Base-by-base conservation (phyloP, 1,140 invertebrate species). In the Platyscapa corneri region DNA sequence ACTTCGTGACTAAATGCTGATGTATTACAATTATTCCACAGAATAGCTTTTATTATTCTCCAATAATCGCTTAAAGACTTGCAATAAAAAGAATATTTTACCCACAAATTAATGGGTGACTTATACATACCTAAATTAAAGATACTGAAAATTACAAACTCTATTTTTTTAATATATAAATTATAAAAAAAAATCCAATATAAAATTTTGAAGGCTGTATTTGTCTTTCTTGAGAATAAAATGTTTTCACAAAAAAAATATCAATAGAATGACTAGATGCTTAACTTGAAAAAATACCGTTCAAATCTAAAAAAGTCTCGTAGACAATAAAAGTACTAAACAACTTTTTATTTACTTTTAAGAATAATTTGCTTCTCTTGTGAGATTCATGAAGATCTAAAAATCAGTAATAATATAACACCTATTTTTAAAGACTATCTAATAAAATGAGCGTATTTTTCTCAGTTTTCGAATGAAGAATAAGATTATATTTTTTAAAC, bases 391-490 rank as follows among this genome's bases (percentile, higher is more conserved):
- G 16, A 0, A 23, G 30, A 53, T 82, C 72, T 67, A 76, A 76
- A 81, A 85, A 85, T 82, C 85, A 78, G 20, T 65, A 56, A 46
- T 32, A 16, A 27, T 34, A 3, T 14, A 49, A 18, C 53, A 14
- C 42, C 46, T 49, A 56, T 56, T 77, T n/a, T 77, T 72, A 14
- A 18, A 8, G 20, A 75, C 42, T 37, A 23, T 18, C 18, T 49
- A 67, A 53, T 37, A 72, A 60, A 27, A 74, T 60, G 60, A 23
- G 3, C 37, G 39, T 34, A 6, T 64, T 64, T 72, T 42, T 16
- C 75, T 81, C 42, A 78, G 81, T 85, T 76, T 79, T 82, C 56
- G 46, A 56, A 82, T n/a, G 56, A 82, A 82, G 84, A 82, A 82
- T 85, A 10, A 34, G n/a, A 65, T 77, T 80, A 76, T 60, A 76